A percentile compares a stretch with the other conserved stretches of the same genome.
Evolutionary conservation across 2,113 vertebrate species (phyloP).

Genomic region (Circaetus gallicus): DNA sequence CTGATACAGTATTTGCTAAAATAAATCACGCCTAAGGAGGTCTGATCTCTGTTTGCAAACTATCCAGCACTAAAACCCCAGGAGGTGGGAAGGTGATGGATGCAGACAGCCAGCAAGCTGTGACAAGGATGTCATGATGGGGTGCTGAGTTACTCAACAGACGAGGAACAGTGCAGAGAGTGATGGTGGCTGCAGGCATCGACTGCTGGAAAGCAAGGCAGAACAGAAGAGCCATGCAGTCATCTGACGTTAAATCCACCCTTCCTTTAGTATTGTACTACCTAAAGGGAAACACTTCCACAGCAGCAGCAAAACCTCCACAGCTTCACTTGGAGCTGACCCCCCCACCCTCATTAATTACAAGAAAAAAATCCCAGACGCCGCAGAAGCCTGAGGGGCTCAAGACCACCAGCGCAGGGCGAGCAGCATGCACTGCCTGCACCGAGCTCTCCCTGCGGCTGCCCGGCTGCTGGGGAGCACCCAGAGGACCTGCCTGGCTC

Average conservation of each 20-base stretch:
- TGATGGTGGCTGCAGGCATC: neutral
- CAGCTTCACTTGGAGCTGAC: neutral
- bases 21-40: neutral
- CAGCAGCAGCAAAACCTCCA: neutral
- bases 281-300: neutral
- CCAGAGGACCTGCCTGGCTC: neutral
- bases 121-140: neutral
- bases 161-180: neutral
- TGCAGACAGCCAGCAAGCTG: neutral
- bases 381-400: neutral
- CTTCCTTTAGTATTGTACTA: neutral
- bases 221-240: neutral
- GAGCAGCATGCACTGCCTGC: too few relatives aligned
- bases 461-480: neutral
- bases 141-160: neutral
- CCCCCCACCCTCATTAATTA: neutral
- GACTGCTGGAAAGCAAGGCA: neutral
- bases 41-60: neutral
- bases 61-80: neutral
- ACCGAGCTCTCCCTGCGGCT: fast-evolving
- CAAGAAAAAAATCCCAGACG: neutral
- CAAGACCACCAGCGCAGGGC: fast-evolving
- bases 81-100: neutral
- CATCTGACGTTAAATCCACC: neutral
- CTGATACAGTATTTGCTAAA: neutral